phyloP scores from a whole-genome alignment of 2,888 invertebrate genomes.

The Sepiola atlantica region DNA sequence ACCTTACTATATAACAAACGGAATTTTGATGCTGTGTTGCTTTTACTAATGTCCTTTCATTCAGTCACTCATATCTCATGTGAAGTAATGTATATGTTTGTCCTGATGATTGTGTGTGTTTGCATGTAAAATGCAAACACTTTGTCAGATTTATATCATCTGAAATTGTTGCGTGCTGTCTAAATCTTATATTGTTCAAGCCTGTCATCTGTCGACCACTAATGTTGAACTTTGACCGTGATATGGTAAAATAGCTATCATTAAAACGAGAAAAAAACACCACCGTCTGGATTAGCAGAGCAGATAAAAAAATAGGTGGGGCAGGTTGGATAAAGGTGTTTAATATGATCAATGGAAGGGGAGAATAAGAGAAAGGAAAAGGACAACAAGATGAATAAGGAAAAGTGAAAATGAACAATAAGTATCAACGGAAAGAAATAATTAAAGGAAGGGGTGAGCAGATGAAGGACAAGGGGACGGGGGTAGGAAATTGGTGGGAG shows the following conservation, averaged over 20 bases:
- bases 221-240: neutral
- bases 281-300: neutral
- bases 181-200: neutral
- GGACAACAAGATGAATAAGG: no score
- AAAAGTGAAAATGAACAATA: no score
- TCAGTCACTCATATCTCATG: no score
- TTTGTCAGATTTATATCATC: neutral
- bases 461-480: neutral
- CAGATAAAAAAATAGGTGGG: neutral
- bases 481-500: neutral
- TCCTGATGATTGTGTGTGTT: neutral
- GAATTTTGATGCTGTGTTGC: no score
- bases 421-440: no score
- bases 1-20: no score
- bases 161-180: neutral
- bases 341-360: neutral
- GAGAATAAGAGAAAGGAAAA: neutral
- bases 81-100: no score
- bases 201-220: neutral
- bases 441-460: no score
- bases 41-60: no score
- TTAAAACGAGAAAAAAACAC: neutral
- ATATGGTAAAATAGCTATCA: neutral
- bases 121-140: neutral
- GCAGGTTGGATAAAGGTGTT: neutral